Conservation (phyloP, 2,113 vertebrate genomes). For the Dolichotis patagonum region DNA sequence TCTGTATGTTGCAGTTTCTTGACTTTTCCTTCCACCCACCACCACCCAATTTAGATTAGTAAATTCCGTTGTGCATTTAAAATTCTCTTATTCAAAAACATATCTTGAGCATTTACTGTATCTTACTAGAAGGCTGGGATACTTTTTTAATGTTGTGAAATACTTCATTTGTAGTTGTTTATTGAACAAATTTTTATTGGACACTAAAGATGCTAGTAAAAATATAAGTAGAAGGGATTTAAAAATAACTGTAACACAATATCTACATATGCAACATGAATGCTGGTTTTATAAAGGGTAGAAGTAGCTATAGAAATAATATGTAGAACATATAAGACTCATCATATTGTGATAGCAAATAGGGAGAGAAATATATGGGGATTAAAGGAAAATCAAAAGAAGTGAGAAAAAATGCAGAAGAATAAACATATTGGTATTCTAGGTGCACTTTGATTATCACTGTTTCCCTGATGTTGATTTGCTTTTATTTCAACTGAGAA, state of each 20-base stretch:
- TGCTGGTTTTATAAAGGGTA: not conserved
- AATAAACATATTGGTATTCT: not conserved
- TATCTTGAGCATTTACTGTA: not conserved
- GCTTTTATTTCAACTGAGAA: constrained; percentile 32
- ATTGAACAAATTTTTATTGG: not conserved
- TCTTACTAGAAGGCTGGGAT: not conserved
- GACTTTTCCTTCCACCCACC: no score
- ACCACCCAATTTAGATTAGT: not conserved
- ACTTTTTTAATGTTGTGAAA: not conserved
- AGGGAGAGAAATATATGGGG: not conserved
- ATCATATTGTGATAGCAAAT: not conserved
- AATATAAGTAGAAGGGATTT: not conserved
- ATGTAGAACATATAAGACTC: not conserved
- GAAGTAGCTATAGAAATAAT: not conserved
- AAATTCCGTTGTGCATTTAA: not conserved
- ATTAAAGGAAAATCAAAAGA: not conserved
- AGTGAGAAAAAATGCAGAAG: not conserved
- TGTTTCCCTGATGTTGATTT: not conserved
- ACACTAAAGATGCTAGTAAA: not conserved
- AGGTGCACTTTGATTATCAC: not conserved
- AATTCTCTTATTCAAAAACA: not conserved
- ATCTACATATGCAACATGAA: not conserved
- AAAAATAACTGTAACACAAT: not conserved
- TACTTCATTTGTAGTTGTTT: not conserved
- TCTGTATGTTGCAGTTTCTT: not conserved